phyloP scores from a whole-genome alignment of 2,888 invertebrate species.

The Eilema griseolum region DNA sequence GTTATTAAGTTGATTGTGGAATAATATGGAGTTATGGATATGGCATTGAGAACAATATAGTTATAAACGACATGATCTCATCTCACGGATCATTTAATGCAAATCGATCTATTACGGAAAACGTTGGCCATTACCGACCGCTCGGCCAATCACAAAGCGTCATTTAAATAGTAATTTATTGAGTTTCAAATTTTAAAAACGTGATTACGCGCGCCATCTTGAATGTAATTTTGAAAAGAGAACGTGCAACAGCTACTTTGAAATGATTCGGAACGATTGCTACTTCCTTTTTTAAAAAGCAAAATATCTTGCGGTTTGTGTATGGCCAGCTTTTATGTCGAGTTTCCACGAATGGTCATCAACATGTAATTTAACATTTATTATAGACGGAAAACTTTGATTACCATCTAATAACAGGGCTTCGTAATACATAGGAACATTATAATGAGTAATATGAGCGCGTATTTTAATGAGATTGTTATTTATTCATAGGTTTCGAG shows the following conservation, averaged over 20 bases:
- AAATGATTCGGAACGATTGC: constrained; percentile 61
- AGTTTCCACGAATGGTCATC: constrained; percentile 54
- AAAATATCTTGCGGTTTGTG: constrained; percentile 56
- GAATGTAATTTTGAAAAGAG: constrained; percentile 75
- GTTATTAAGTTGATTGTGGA: constrained; percentile 55
- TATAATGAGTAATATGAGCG: constrained; percentile 49
- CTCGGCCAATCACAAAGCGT: constrained; percentile 70
- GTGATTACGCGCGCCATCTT: constrained; percentile 76
- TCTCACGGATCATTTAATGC: constrained; percentile 83
- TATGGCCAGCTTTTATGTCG: constrained; percentile 56
- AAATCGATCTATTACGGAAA: constrained; percentile 82
- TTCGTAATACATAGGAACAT: constrained; percentile 55
- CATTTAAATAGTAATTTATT: constrained; percentile 80
- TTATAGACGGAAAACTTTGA: constrained; percentile 66
- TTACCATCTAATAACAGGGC: constrained; percentile 59
- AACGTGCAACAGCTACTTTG: constrained; percentile 72
- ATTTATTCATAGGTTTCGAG: constrained; percentile 75
- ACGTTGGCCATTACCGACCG: constrained; percentile 70
- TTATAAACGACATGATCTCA: constrained; percentile 76
- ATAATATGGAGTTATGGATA: constrained; percentile 55
- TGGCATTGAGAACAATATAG: constrained; percentile 70
- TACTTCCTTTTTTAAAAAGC: constrained; percentile 64
- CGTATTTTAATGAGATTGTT: constrained; percentile 70
- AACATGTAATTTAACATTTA: constrained; percentile 71
- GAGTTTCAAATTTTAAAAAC: constrained; percentile 80